Evolutionary conservation across 2,113 vertebrate species (phyloP).

Genomic region (Oxygymnocypris stewartii): DNA sequence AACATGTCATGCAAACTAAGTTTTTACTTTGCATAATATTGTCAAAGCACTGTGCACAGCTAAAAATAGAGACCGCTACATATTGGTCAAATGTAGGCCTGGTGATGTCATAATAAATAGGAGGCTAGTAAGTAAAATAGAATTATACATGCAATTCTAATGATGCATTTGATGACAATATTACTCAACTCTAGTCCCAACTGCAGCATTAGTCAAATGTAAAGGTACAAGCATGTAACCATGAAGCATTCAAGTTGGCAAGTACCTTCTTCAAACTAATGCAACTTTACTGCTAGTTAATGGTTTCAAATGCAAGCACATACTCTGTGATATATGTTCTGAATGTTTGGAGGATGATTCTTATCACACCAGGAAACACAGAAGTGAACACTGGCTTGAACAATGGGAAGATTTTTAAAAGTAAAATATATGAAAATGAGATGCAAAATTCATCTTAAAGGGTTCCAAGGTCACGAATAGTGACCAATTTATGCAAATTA

Average conservation of each 20-base stretch:
- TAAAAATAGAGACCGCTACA: neutral
- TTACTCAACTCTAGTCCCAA: neutral
- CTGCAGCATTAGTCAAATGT: neutral
- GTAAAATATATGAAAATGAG: conserved; percentile 52
- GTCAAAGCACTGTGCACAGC: neutral
- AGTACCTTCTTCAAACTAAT: neutral
- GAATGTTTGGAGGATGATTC: conserved; percentile 7
- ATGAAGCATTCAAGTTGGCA: neutral
- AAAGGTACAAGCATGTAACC: neutral
- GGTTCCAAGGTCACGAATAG: conserved; percentile 33
- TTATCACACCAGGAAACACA: conserved; percentile 39
- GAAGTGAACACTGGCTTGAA: conserved; percentile 36
- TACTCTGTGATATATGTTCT: conserved; percentile 5
- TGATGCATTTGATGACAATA: neutral
- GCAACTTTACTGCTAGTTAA: neutral
- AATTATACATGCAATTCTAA: neutral
- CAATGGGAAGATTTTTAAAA: conserved; percentile 51
- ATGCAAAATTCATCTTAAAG: conserved; percentile 58
- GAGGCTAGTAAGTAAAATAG: neutral
- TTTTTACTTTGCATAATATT: conserved; percentile 52
- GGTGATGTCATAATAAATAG: neutral
- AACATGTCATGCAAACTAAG: conserved; percentile 49
- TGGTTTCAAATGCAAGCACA: conserved; percentile 10
- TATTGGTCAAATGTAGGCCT: neutral
- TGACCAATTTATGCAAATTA: conserved; percentile 52